Percentiles rank a stretch among this genome's conserved stretches.
These are phyloP conservation scores for Aphelenchoides avenae DNA, from an alignment of 1,140 invertebrate species.

Conservation along the genomic window DNA sequence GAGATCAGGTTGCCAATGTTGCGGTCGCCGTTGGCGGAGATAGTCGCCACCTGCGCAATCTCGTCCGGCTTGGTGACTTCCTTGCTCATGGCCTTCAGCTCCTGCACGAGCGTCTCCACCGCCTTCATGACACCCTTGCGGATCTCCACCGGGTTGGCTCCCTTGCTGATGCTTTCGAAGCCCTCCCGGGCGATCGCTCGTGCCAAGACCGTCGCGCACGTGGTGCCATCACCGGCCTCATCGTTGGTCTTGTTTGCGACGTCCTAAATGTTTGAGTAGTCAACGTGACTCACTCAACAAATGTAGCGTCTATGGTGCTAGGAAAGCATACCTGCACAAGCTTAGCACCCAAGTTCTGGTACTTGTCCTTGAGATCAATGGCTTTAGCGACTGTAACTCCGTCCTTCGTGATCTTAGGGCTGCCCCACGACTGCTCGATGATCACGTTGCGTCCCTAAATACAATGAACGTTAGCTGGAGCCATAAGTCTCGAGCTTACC, in stretches of 20 bases:
- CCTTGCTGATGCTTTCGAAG: constrained; percentile 28
- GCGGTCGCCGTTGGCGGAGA: constrained; percentile 43
- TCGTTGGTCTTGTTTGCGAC: constrained; percentile 25
- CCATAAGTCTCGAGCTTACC: no score
- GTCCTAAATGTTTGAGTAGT: no score
- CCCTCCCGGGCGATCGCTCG: constrained; percentile 31
- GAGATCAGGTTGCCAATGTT: constrained; percentile 38
- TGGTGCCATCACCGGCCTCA: constrained; percentile 32
- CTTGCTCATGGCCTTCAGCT: constrained; percentile 17
- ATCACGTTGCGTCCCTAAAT: constrained; percentile 41
- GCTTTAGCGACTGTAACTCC: constrained; percentile 31
- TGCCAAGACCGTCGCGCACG: constrained; percentile 35
- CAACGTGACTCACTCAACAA: no score
- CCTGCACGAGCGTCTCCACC: constrained; percentile 18
- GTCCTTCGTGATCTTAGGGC: constrained; percentile 37
- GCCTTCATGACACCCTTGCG: constrained; percentile 54
- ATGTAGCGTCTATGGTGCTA: no score
- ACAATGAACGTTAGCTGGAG: no score
- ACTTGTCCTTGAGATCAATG: constrained; percentile 34
- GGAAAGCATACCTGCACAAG: constrained; percentile 35
- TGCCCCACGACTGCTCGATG: constrained; percentile 28
- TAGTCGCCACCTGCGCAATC: constrained; percentile 44
- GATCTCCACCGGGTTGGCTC: constrained; percentile 52
- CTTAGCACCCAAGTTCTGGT: constrained; percentile 34
- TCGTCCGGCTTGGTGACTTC: background rate